Conservation (phyloP, 2,113 vertebrate species). For the Dolichotis patagonum region DNA sequence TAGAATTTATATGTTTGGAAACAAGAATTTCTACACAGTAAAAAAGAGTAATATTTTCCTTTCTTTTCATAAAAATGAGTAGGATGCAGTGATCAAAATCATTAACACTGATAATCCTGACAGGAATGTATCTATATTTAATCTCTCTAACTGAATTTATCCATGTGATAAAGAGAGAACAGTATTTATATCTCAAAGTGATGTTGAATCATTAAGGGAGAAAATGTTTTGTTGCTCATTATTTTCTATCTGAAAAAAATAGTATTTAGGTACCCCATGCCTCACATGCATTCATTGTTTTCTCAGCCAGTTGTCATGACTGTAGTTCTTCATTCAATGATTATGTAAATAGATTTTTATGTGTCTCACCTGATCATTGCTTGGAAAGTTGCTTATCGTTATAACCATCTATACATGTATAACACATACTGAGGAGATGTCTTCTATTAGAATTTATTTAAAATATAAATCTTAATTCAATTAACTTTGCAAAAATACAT, state of each 20-base stretch:
- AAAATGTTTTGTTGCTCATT: neutral
- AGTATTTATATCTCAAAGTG: neutral
- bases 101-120: neutral
- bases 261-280: accelerated
- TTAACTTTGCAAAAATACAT: neutral
- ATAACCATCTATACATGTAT: neutral
- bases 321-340: neutral
- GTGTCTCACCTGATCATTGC: neutral
- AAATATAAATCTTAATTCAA: neutral
- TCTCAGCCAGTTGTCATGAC: neutral
- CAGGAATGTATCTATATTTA: neutral
- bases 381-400: neutral
- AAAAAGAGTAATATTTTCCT: neutral
- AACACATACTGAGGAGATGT: neutral
- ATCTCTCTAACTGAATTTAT: slow-evolving; percentile 3
- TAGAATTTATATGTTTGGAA: neutral
- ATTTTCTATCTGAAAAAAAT: neutral
- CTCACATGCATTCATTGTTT: neutral
- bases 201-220: neutral
- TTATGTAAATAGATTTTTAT: neutral
- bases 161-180: neutral
- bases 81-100: neutral
- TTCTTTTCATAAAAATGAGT: neutral
- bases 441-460: neutral
- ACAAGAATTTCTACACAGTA: neutral